Evolutionary conservation across 2,113 vertebrate species (phyloP).

Genomic region (Benitochromis conjunctus): DNA sequence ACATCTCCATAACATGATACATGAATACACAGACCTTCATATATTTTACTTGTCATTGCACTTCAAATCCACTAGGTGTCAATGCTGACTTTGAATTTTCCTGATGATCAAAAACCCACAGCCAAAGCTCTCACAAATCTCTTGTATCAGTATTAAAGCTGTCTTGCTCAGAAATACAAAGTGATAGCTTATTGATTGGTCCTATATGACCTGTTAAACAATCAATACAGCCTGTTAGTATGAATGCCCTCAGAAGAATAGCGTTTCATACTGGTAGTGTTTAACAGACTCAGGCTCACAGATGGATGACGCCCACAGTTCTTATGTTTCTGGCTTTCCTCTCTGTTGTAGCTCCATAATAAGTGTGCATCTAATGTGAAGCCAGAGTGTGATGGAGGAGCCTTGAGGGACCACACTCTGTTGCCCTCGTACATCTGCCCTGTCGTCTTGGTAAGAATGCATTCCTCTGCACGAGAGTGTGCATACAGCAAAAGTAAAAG

Average conservation of each 20-base stretch:
- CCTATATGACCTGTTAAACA: not conserved
- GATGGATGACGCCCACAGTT: slow-evolving; percentile 33
- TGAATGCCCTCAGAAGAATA: not conserved
- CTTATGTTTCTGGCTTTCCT: slow-evolving; percentile 22
- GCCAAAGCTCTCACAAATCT: not conserved
- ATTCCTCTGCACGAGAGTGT: not conserved
- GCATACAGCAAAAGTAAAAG: not conserved
- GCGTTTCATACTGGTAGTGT: not conserved
- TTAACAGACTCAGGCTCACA: not conserved
- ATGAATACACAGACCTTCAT: not conserved
- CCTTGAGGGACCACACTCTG: slow-evolving; percentile 91
- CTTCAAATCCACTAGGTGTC: slow-evolving; percentile 37
- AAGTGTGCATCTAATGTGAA: slow-evolving; percentile 94
- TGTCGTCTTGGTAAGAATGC: slow-evolving; percentile 85
- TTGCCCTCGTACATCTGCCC: slow-evolving; percentile 94
- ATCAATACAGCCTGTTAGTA: not conserved
- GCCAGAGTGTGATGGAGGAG: slow-evolving; percentile 92
- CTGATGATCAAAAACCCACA: not conserved
- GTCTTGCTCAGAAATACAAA: not conserved
- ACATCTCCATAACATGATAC: not conserved
- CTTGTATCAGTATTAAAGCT: not conserved
- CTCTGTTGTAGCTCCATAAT: slow-evolving; percentile 84
- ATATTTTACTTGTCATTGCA: not conserved
- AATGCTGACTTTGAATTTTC: not conserved
- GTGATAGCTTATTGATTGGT: not conserved